A percentile compares a stretch with the other conserved stretches of the same genome.
These are phyloP conservation scores for Danaus plexippus DNA, from an alignment of 1,140 invertebrate species.

Conservation along the genomic window DNA sequence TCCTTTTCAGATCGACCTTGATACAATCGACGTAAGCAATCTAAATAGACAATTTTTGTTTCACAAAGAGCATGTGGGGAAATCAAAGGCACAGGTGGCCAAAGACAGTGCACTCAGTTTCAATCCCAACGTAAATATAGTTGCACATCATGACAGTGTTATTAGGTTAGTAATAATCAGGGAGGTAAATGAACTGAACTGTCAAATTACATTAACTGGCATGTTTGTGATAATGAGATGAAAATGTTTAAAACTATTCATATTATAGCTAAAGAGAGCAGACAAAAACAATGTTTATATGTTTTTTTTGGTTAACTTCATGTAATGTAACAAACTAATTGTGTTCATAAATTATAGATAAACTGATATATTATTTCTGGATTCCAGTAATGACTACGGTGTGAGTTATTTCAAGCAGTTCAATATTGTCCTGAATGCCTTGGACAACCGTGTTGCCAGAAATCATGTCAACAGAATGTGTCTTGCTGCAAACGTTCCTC, in stretches of 20 bases:
- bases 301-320: too few species aligned
- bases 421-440: conserved; percentile 94
- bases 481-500: conserved; percentile 91
- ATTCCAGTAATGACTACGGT: conserved; percentile 89
- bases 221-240: too few species aligned
- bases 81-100: conserved; percentile 93
- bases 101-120: conserved; percentile 90
- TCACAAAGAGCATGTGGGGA: conserved; percentile 97
- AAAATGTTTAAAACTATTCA: too few species aligned
- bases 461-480: conserved; percentile 99
- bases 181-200: conserved; percentile 12
- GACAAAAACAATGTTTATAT: too few species aligned
- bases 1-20: conserved; percentile 94
- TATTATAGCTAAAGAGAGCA: too few species aligned
- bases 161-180: conserved; percentile 76
- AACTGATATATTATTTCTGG: background rate
- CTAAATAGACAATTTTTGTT: conserved; percentile 99
- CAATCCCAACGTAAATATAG: conserved; percentile 90
- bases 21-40: conserved; percentile 99
- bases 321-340: too few species aligned
- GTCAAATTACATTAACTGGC: too few species aligned
- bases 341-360: background rate
- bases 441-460: conserved; percentile 96
- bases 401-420: conserved; percentile 95
- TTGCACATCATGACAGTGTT: conserved; percentile 94